Percentiles rank a stretch among this genome's conserved stretches.
These are phyloP conservation scores for Dolomedes plantarius DNA, from an alignment of 2,888 invertebrate genomes.

Conservation along the genomic window DNA sequence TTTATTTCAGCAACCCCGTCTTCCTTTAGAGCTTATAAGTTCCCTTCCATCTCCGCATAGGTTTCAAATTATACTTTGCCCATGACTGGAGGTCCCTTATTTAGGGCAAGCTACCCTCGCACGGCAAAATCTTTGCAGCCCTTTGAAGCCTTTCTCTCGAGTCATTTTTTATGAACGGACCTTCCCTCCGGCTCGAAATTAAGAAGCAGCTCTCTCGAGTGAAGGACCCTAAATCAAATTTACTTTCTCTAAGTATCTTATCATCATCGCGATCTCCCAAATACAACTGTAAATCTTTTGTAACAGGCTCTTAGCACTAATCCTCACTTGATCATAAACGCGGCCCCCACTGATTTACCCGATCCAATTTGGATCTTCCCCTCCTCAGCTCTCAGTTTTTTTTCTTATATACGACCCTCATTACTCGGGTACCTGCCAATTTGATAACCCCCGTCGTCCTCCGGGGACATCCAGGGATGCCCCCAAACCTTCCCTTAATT, in stretches of 20 bases:
- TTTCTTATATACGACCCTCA: background rate
- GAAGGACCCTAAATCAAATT: no score
- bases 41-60: no score
- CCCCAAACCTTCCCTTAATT: constrained; percentile 34
- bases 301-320: background rate
- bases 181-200: no score
- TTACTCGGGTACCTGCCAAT: background rate
- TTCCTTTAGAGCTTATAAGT: no score
- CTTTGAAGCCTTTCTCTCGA: no score
- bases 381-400: background rate
- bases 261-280: background rate
- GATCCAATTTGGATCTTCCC: background rate
- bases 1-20: no score
- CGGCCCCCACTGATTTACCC: background rate
- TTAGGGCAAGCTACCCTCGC: no score
- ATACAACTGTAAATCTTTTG: background rate
- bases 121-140: no score
- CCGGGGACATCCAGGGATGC: background rate
- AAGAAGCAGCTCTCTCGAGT: no score
- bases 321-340: background rate
- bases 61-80: no score
- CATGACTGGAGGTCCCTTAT: no score
- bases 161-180: no score
- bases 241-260: background rate
- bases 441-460: background rate